Evolutionary conservation across 2,797 vertebrate species (phyloP).

Genomic region (Coregonus suidteri): DNA sequence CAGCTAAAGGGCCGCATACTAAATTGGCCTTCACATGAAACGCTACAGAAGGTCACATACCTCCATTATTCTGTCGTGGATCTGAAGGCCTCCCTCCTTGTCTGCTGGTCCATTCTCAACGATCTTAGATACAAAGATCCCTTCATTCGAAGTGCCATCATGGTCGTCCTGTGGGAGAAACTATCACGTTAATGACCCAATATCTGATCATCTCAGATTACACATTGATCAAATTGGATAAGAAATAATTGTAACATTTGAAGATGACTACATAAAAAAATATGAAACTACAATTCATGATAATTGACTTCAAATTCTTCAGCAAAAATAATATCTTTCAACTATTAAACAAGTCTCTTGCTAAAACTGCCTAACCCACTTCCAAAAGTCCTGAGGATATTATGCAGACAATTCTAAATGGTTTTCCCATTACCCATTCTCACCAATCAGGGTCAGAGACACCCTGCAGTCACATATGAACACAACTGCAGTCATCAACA

Average conservation of each 20-base stretch:
- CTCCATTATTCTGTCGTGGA: slow-evolving; percentile 96
- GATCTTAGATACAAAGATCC: slow-evolving; percentile 97
- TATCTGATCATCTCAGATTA: neutral
- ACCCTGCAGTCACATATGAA: neutral
- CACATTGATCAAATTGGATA: neutral
- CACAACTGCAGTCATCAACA: slow-evolving; percentile 12
- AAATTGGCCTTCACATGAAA: slow-evolving; percentile 13
- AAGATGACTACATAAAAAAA: neutral
- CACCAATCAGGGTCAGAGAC: slow-evolving; percentile 5
- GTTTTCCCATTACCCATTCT: neutral
- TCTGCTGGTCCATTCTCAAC: slow-evolving; percentile 90
- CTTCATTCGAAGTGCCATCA: slow-evolving; percentile 88
- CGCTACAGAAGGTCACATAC: slow-evolving; percentile 69
- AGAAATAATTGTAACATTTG: neutral
- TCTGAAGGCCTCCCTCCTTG: slow-evolving; percentile 91
- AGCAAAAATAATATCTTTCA: neutral
- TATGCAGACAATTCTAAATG: slow-evolving; percentile 19
- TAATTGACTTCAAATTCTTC: neutral
- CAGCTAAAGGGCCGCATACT: slow-evolving; percentile 11
- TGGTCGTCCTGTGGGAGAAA: slow-evolving; percentile 80
- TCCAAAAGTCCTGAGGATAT: slow-evolving; percentile 9
- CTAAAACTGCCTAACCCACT: slow-evolving; percentile 10
- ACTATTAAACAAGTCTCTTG: slow-evolving; percentile 16
- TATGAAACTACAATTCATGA: too few relatives aligned
- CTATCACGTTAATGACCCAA: neutral